A percentile compares a stretch with the other conserved stretches of the same genome.
These are phyloP conservation scores for Parnassius glacialis DNA, from an alignment of 2,888 invertebrate genomes.

Conservation along the genomic window DNA sequence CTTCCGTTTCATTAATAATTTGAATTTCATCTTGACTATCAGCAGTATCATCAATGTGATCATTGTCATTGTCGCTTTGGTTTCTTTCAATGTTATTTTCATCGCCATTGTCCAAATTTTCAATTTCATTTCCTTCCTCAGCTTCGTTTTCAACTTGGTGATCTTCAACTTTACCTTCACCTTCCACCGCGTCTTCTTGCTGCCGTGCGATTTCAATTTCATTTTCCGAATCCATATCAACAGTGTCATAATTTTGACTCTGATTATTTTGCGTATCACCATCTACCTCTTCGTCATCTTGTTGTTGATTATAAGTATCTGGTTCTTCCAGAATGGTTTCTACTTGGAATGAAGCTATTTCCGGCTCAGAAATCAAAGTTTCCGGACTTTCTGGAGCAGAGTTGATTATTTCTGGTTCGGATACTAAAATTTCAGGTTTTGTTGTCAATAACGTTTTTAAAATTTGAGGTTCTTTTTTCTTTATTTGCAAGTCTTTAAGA, in stretches of 20 bases:
- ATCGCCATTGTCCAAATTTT: slow-evolving; percentile 40
- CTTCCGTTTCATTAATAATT: slow-evolving; percentile 39
- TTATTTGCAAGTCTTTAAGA: slow-evolving; percentile 75
- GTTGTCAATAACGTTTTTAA: slow-evolving; percentile 73
- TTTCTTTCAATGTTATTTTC: slow-evolving; percentile 46
- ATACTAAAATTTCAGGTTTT: slow-evolving; percentile 70
- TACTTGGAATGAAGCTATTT: slow-evolving; percentile 76
- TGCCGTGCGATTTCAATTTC: slow-evolving; percentile 75
- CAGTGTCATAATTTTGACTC: slow-evolving; percentile 67
- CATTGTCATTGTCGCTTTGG: slow-evolving; percentile 45
- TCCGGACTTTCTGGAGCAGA: slow-evolving; percentile 78
- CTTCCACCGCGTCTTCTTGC: slow-evolving; percentile 47
- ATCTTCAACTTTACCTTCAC: slow-evolving; percentile 30
- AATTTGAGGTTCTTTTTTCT: slow-evolving; percentile 75
- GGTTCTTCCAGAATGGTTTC: slow-evolving; percentile 75
- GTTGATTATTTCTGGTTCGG: slow-evolving; percentile 74
- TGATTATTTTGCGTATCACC: slow-evolving; percentile 53
- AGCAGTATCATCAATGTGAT: slow-evolving; percentile 47
- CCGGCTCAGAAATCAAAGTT: slow-evolving; percentile 75
- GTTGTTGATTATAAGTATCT: slow-evolving; percentile 51
- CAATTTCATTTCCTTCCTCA: slow-evolving; percentile 43
- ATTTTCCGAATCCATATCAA: slow-evolving; percentile 75
- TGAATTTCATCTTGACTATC: slow-evolving; percentile 42
- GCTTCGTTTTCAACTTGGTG: slow-evolving; percentile 34
- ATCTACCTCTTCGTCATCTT: slow-evolving; percentile 48